Conservation (phyloP, 2,113 vertebrate species). For the Alosa alosa region DNA sequence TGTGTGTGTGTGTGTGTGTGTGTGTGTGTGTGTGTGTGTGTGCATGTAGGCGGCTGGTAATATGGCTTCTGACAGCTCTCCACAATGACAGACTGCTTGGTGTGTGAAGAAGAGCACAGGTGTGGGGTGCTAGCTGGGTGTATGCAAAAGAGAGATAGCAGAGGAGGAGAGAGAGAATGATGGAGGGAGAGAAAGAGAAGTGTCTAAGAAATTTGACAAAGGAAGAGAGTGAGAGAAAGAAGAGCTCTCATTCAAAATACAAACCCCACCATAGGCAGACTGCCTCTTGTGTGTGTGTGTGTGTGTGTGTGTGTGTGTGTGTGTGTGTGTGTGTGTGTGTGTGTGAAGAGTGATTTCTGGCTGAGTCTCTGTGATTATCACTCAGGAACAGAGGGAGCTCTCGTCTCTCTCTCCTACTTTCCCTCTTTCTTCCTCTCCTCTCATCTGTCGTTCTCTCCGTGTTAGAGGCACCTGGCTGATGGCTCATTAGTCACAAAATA, state of each 20-base stretch:
- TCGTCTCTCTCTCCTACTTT: background rate
- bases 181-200: background rate
- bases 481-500: constrained; percentile 6
- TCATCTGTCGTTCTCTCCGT: background rate
- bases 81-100: background rate
- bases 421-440: background rate
- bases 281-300: background rate
- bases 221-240: background rate
- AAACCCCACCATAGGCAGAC: background rate
- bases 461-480: background rate
- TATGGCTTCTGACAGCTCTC: background rate
- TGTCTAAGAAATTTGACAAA: background rate
- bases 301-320: background rate
- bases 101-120: background rate
- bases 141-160: background rate
- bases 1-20: no score
- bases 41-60: constrained; percentile 20
- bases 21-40: background rate
- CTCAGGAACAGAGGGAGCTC: background rate
- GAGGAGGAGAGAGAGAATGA: background rate
- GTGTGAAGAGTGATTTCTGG: background rate
- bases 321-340: background rate
- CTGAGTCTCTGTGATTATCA: background rate
- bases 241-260: background rate
- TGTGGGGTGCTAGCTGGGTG: background rate